These are phyloP conservation scores for Pseudopipra pipra DNA, from an alignment of 2,113 vertebrate genomes.

Conservation along the genomic window DNA sequence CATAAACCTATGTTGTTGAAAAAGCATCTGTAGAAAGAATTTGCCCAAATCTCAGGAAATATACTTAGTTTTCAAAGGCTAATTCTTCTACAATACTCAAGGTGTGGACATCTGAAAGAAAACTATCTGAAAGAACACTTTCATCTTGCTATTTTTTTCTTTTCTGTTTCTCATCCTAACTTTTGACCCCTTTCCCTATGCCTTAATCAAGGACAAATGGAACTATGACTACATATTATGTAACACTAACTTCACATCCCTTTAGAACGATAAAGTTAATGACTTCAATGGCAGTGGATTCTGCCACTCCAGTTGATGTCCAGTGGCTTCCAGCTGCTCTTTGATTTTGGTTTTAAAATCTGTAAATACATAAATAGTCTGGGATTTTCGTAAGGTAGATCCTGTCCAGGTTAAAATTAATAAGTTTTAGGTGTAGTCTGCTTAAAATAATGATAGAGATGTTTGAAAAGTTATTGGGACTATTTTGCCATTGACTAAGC, in stretches of 20 bases:
- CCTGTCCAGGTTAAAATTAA: neutral
- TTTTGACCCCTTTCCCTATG: neutral
- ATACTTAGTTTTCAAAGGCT: neutral
- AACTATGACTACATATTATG: neutral
- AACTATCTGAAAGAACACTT: neutral
- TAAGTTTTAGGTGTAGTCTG: neutral
- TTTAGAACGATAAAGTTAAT: neutral
- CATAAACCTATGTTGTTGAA: neutral
- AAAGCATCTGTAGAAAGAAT: neutral
- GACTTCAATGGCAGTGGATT: neutral
- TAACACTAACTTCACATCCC: neutral
- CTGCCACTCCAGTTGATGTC: neutral
- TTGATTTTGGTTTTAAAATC: neutral
- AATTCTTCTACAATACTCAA: neutral
- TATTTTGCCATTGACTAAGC: neutral
- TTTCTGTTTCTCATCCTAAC: neutral
- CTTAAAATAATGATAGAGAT: neutral
- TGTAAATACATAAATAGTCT: neutral
- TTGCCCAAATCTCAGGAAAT: neutral
- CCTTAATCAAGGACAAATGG: neutral
- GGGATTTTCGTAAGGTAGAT: neutral
- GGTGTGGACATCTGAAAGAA: neutral
- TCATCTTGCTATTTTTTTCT: neutral
- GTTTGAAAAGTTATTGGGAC: neutral
- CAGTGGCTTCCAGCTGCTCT: neutral